A percentile compares a stretch with the other conserved stretches of the same genome.
These are phyloP conservation scores for Horisme vitalbata DNA, from an alignment of 2,888 invertebrate species.

Conservation along the genomic window DNA sequence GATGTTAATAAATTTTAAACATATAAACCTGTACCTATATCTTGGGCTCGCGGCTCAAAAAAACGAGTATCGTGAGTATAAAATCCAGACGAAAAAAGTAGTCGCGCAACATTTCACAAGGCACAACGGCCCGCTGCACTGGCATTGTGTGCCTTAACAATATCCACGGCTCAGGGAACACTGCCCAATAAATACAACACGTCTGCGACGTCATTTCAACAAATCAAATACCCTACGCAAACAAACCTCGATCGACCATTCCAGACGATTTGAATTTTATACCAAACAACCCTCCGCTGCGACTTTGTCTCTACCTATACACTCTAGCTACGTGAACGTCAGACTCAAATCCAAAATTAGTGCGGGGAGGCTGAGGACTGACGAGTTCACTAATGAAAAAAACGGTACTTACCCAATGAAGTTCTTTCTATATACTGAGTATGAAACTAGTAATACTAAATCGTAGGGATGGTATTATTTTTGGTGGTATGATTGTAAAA, in stretches of 20 bases:
- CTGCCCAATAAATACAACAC: slow-evolving; percentile 71
- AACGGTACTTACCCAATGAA: too few species aligned
- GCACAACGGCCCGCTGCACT: slow-evolving; percentile 80
- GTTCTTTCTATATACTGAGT: too few species aligned
- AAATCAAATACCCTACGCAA: slow-evolving; percentile 72
- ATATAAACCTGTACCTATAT: slow-evolving; percentile 83
- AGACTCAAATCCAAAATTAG: slow-evolving; percentile 11
- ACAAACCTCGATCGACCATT: slow-evolving; percentile 69
- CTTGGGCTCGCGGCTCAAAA: slow-evolving; percentile 79
- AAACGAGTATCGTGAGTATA: slow-evolving; percentile 79
- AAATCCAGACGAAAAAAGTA: slow-evolving; percentile 83
- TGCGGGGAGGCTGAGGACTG: slow-evolving; percentile 1
- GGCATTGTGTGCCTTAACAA: slow-evolving; percentile 80
- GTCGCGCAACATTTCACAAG: slow-evolving; percentile 82
- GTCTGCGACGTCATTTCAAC: slow-evolving; percentile 70
- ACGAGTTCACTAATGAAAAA: too few species aligned
- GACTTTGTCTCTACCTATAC: slow-evolving; percentile 34
- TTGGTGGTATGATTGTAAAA: too few species aligned
- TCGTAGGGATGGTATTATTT: too few species aligned
- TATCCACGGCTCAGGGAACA: slow-evolving; percentile 69
- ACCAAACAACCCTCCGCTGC: slow-evolving; percentile 35
- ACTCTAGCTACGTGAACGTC: slow-evolving; percentile 25
- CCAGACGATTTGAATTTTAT: slow-evolving; percentile 69
- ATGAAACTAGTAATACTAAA: too few species aligned
- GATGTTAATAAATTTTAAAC: slow-evolving; percentile 83